Percentiles rank a stretch among this genome's conserved stretches.
These are phyloP conservation scores for Athrips mouffetella DNA, from an alignment of 2,888 invertebrate genomes.

Conservation along the genomic window DNA sequence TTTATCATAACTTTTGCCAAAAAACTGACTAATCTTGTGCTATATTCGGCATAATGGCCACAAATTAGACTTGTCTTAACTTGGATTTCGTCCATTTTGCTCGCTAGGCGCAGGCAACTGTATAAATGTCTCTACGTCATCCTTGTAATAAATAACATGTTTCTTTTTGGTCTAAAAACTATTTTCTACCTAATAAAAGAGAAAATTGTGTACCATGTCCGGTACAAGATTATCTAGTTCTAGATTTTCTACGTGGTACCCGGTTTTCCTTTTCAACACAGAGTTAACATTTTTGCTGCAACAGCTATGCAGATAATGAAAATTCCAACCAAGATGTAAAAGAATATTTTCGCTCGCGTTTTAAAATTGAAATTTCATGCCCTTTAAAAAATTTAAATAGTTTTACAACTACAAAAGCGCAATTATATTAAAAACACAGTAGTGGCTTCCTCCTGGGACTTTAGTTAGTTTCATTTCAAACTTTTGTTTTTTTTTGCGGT, in stretches of 20 bases:
- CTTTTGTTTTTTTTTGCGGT: too few relatives aligned
- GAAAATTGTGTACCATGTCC: not conserved
- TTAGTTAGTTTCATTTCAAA: too few relatives aligned
- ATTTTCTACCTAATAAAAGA: not conserved
- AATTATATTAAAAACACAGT: not conserved
- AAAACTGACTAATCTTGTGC: too few relatives aligned
- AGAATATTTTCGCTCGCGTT: not conserved
- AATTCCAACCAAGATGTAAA: constrained; percentile 5
- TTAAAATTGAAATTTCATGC: not conserved
- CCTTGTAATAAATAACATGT: too few relatives aligned
- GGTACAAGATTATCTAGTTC: not conserved
- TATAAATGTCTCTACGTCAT: too few relatives aligned
- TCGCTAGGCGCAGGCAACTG: too few relatives aligned
- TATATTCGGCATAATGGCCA: too few relatives aligned
- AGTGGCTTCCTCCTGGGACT: not conserved
- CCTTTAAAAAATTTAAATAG: not conserved
- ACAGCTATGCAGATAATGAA: constrained; percentile 6
- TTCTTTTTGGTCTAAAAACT: too few relatives aligned
- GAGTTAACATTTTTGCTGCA: constrained; percentile 2
- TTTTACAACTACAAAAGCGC: not conserved
- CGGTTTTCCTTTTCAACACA: constrained; percentile 19
- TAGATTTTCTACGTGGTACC: not conserved
- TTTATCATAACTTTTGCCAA: too few relatives aligned
- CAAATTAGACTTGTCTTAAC: too few relatives aligned
- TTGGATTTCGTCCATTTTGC: too few relatives aligned